Conservation (phyloP, 2,888 invertebrate species). For the Graphium colonna region DNA sequence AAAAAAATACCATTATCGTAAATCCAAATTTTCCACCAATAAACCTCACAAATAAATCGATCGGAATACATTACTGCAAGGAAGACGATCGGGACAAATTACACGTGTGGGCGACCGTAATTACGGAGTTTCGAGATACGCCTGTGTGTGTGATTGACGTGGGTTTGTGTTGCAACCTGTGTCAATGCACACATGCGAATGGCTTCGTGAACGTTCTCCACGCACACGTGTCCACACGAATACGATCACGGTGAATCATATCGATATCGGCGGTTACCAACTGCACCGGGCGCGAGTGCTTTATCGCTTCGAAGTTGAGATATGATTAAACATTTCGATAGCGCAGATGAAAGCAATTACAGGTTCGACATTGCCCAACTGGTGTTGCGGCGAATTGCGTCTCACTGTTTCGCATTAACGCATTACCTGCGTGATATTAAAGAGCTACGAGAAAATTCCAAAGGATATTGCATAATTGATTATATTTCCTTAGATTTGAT, state of each 20-base stretch:
- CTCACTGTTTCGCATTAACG: not conserved
- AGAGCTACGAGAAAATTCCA: not conserved
- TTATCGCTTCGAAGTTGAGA: constrained; percentile 12
- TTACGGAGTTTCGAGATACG: constrained; percentile 10
- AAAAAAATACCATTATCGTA: no score
- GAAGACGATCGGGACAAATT: constrained; percentile 9
- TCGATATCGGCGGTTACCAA: constrained; percentile 10
- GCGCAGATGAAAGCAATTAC: constrained; percentile 8
- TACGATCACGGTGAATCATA: constrained; percentile 14
- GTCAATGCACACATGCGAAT: not conserved
- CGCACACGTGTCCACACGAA: not conserved
- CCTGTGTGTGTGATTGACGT: constrained; percentile 1
- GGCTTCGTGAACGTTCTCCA: not conserved
- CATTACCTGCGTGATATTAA: not conserved
- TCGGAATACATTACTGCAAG: constrained; percentile 1
- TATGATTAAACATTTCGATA: constrained; percentile 17
- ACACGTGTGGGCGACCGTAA: constrained; percentile 20
- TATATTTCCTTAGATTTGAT: no score
- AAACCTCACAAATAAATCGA: constrained; percentile 5
- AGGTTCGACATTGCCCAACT: constrained; percentile 12
- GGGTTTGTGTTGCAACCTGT: not conserved
- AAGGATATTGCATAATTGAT: no score
- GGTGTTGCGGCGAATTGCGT: not conserved
- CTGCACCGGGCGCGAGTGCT: constrained; percentile 10
- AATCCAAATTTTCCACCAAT: constrained; percentile 1